Evolutionary conservation across 2,113 vertebrate species (phyloP).

Genomic region (Gorsachius goisagi): DNA sequence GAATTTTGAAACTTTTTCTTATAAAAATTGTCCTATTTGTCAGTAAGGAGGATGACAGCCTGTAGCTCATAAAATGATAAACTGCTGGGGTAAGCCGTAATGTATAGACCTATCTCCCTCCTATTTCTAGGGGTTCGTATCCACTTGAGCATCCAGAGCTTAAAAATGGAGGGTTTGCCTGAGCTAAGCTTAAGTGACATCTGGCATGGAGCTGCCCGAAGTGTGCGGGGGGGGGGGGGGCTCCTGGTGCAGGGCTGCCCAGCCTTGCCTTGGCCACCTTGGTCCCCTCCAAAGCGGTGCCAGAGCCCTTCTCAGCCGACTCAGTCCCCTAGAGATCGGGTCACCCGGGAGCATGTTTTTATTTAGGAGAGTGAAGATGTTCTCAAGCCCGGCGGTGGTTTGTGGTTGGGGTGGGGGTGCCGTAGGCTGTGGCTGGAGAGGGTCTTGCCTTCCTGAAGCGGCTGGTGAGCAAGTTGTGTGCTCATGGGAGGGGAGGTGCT

Average conservation of each 20-base stretch:
- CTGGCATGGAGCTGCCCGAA: fast-evolving
- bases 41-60: background rate
- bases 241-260: background rate
- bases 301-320: background rate
- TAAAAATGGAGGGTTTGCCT: background rate
- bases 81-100: background rate
- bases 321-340: background rate
- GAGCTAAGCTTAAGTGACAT: background rate
- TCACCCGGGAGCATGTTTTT: background rate
- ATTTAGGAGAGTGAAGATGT: background rate
- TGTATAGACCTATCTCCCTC: background rate
- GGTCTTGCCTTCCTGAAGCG: no score
- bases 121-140: background rate
- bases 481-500: background rate
- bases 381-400: background rate
- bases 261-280: background rate
- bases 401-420: background rate
- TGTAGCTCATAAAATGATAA: background rate
- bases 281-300: background rate
- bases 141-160: background rate
- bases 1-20: background rate
- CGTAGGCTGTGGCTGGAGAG: background rate
- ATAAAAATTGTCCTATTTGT: background rate
- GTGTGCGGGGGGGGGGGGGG: no score
- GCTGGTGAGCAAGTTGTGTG: background rate